Evolutionary conservation across 2,888 invertebrate species (phyloP).

Genomic region (Siphlonurus alternatus): DNA sequence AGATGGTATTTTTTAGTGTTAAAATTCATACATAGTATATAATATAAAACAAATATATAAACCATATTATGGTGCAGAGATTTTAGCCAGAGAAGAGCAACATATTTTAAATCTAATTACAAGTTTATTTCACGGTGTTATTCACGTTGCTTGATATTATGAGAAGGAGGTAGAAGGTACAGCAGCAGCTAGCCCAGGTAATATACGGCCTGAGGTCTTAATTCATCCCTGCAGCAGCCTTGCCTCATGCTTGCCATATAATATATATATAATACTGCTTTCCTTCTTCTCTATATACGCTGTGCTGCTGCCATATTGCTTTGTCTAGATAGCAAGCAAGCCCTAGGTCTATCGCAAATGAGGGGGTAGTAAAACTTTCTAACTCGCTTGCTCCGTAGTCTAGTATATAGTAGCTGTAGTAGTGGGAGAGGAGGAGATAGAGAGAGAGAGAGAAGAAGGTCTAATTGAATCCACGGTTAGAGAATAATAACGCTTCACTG

Average conservation of each 20-base stretch:
- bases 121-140: neutral
- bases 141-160: neutral
- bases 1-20: too few relatives aligned
- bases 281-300: neutral
- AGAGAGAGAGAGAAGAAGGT: conserved; percentile 1
- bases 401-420: neutral
- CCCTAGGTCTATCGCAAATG: neutral
- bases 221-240: neutral
- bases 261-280: too few relatives aligned
- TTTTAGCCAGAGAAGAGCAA: neutral
- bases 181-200: neutral
- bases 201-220: neutral
- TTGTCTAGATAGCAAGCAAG: too few relatives aligned
- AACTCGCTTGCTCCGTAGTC: neutral
- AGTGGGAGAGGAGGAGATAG: neutral
- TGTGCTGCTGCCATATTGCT: neutral
- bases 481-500: conserved; percentile 4
- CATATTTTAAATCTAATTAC: conserved; percentile 3
- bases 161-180: neutral
- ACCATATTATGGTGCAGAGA: too few relatives aligned
- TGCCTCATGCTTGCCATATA: neutral
- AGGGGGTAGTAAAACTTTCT: neutral
- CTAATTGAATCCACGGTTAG: conserved; percentile 3
- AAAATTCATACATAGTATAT: too few relatives aligned
- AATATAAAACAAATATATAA: too few relatives aligned